Evolutionary conservation across 2,888 invertebrate species (phyloP).

Genomic region (Troilus luridus): DNA sequence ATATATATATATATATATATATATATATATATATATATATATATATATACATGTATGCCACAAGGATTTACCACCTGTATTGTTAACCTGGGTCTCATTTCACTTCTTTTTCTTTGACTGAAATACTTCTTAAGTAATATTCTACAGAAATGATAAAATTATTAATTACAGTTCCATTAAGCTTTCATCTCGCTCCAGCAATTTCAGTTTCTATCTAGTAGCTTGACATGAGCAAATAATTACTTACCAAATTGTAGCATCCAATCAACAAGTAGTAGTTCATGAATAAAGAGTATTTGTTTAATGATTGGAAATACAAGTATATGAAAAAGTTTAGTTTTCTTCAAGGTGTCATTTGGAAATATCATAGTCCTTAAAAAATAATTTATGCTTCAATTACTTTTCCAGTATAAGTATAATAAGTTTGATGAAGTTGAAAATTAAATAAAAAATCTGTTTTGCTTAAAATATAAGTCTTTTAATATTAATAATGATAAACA

Average conservation of each 20-base stretch:
- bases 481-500: no score
- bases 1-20: no score
- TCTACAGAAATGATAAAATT: background rate
- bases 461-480: no score
- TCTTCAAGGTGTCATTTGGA: background rate
- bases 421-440: no score
- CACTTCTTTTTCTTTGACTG: background rate
- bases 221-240: background rate
- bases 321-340: background rate
- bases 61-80: background rate
- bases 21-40: no score
- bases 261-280: background rate
- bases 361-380: no score
- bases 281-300: background rate
- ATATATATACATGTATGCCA: no score
- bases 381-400: no score
- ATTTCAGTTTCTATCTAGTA: background rate
- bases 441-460: no score
- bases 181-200: background rate
- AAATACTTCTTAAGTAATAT: background rate
- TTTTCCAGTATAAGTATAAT: no score
- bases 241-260: background rate
- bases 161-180: background rate
- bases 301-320: background rate
- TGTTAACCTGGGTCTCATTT: background rate